These are phyloP conservation scores for Strigops habroptila DNA, from an alignment of 2,113 vertebrate species.

Conservation along the genomic window DNA sequence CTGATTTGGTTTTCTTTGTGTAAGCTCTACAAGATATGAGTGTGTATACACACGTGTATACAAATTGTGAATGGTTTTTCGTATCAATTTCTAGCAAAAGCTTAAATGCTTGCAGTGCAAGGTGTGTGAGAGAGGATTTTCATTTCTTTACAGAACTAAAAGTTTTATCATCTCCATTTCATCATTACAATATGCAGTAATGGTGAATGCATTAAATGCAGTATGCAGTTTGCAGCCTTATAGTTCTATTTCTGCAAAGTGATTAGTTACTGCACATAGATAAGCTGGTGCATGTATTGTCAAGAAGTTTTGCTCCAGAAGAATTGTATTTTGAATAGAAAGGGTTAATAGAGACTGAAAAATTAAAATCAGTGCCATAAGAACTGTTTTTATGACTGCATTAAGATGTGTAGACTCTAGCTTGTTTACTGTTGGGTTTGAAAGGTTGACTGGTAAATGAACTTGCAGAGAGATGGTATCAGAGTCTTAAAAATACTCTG, in stretches of 20 bases:
- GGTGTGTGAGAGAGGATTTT: background rate
- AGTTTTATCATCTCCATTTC: background rate
- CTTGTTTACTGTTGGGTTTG: background rate
- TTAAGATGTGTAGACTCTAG: background rate
- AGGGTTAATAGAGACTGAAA: background rate
- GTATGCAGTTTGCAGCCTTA: background rate
- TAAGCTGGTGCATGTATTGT: background rate
- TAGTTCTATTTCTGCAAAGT: background rate
- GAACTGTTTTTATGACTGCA: background rate
- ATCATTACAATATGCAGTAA: background rate
- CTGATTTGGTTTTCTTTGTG: background rate
- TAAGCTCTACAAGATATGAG: background rate
- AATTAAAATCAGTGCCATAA: background rate
- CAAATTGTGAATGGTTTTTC: background rate
- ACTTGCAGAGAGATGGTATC: background rate
- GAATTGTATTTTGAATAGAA: background rate
- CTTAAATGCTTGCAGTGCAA: background rate
- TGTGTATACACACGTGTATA: rapidly evolving
- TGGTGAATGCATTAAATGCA: background rate
- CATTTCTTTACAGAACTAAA: background rate
- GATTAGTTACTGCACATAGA: background rate
- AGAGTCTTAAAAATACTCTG: background rate
- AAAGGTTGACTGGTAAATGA: background rate
- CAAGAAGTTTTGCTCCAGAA: background rate
- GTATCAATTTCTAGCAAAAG: background rate